Conservation (phyloP, 2,113 vertebrate species). For the Beaufortia kweichowensis region DNA sequence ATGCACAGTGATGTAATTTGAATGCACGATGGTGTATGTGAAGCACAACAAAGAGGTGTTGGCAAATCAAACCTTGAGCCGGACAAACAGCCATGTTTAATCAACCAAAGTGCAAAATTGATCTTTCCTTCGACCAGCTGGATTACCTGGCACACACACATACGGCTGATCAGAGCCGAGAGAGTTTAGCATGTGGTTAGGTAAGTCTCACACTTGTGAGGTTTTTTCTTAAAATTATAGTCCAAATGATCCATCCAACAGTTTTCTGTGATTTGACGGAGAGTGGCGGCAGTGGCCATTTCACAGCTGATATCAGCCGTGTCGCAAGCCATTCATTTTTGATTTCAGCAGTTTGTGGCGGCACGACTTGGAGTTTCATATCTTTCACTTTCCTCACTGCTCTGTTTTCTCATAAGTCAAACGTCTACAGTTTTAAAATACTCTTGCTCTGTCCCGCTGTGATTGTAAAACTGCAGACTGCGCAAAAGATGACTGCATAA, state of each 20-base stretch:
- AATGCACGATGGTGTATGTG: neutral
- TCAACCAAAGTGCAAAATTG: constrained; percentile 41
- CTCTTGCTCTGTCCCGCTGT: neutral
- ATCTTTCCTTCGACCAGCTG: constrained; percentile 41
- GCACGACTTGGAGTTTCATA: neutral
- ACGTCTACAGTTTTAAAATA: neutral
- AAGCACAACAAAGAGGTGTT: constrained; percentile 9
- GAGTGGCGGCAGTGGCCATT: neutral
- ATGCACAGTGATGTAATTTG: neutral
- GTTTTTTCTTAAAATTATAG: neutral
- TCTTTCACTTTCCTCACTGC: neutral
- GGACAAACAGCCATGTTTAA: constrained; percentile 38
- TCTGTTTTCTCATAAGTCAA: neutral
- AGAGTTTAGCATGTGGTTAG: neutral
- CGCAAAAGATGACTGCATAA: too few species aligned
- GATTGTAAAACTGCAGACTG: too few species aligned
- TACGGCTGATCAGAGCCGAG: neutral
- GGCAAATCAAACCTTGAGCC: constrained; percentile 2
- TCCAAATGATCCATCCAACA: neutral
- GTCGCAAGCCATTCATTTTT: neutral
- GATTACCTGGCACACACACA: constrained; percentile 1
- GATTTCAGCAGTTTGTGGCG: constrained; percentile 2
- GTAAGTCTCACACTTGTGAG: neutral
- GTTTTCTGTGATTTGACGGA: neutral
- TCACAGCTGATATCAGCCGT: constrained; percentile 9